A percentile compares a stretch with the other conserved stretches of the same genome.
Conservation (phyloP, 2,113 vertebrate species). For the Loxodonta africana region DNA sequence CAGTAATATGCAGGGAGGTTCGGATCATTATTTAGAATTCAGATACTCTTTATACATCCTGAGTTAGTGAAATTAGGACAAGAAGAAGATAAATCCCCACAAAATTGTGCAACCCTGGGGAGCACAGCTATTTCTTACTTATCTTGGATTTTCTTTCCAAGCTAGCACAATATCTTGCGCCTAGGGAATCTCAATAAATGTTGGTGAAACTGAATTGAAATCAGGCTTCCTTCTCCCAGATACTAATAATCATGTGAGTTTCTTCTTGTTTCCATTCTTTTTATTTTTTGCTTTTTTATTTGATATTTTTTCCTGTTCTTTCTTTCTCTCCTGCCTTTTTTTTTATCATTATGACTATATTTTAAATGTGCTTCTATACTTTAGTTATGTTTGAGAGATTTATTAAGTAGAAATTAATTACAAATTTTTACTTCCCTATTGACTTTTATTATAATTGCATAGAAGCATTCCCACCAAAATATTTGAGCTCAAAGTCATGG, state of each 20-base stretch:
- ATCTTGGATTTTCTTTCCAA: background rate
- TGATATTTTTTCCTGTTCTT: background rate
- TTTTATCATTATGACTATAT: background rate
- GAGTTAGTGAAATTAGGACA: constrained; percentile 57
- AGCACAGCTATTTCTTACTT: constrained; percentile 25
- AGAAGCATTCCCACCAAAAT: constrained; percentile 43
- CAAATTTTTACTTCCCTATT: constrained; percentile 58
- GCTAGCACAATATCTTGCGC: background rate
- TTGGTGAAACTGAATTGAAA: background rate
- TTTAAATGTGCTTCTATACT: constrained; percentile 29
- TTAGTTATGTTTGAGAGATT: background rate
- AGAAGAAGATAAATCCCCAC: constrained; percentile 58
- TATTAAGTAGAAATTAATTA: constrained; percentile 54
- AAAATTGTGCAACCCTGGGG: constrained; percentile 18
- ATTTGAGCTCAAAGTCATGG: constrained; percentile 17
- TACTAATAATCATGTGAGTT: background rate
- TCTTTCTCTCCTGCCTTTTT: background rate
- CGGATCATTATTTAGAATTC: constrained; percentile 55
- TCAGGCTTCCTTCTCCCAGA: background rate
- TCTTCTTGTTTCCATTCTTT: constrained; percentile 1
- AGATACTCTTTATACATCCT: constrained; percentile 51
- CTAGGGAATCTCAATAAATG: background rate
- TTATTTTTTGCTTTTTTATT: constrained; percentile 13
- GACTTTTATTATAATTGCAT: constrained; percentile 55
- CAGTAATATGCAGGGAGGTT: constrained; percentile 62